Base-by-base conservation (phyloP, 2,888 invertebrate species). In the Noctua janthina region DNA sequence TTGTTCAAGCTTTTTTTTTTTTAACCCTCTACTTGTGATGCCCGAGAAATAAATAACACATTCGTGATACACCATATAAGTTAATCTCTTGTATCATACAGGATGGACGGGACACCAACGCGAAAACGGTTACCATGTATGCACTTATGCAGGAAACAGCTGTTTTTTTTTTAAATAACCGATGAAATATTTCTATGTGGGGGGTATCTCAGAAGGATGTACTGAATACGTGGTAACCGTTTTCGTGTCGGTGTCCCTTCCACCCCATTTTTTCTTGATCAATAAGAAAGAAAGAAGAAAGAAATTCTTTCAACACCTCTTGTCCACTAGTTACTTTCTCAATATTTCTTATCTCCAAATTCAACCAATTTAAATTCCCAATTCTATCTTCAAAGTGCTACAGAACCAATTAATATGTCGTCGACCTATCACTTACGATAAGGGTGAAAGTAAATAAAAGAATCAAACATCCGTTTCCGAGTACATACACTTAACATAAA, bases 401-500 rank as follows among this genome's bases (percentile, higher is more conserved):
- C 4, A 77, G 64, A 78, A 75, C 69, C 83, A 88, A 83, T 84
- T 78, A 90, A 84, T 82, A 83, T 83, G 84, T 90, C 89, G 51
- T 82, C 87, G 81, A 72, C 69, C 78, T 87, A 85, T 82, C 82
- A 81, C 82, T 71, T 64, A 46, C 78, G 92, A 92, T 92, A 92
- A 89, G 84, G 74, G 83, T 87, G 81, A 87, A 89, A 89, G 88
- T 90, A 89, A 90, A 92, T 91, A 91, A 91, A 92, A 90, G 85
- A 79, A 88, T 76, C 88, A 92, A 92, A 93, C 92, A 93, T 93
- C 93, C 93, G 93, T 83, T 92, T 92, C 91, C 90, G 86, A 90
- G 84, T 79, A 82, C 71, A 79, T 56, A 56, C 79, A 79, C 64
- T 80, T 80, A 77, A 85, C 87, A 83, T 84, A 72, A 89, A 79